Conservation (phyloP, 2,113 vertebrate species). For the Acrocephalus kingi region DNA sequence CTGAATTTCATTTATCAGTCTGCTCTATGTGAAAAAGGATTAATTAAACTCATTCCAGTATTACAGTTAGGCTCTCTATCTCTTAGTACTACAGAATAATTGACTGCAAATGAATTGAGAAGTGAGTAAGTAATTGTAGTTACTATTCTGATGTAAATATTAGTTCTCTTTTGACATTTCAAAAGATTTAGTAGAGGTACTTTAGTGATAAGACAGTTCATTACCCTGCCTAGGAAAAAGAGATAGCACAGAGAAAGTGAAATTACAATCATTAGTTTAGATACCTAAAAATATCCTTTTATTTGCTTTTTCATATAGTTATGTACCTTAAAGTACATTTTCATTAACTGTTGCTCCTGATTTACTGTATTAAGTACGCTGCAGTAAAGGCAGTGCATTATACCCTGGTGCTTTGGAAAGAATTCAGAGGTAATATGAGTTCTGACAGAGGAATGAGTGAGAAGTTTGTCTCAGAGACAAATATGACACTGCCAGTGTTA, state of each 20-base stretch:
- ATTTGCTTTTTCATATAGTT: background rate
- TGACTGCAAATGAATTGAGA: conserved; percentile 70
- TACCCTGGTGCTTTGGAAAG: background rate
- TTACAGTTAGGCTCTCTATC: conserved; percentile 63
- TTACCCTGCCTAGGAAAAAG: conserved; percentile 37
- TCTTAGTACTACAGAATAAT: conserved; percentile 64
- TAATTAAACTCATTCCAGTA: conserved; percentile 78
- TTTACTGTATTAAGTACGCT: background rate
- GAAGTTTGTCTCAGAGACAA: background rate
- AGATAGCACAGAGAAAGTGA: conserved; percentile 41
- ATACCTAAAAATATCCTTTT: conserved; percentile 37
- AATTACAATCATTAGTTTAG: conserved; percentile 69
- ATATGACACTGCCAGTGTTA: background rate
- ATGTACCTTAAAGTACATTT: conserved; percentile 20
- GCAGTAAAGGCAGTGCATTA: background rate
- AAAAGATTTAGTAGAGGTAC: conserved; percentile 47
- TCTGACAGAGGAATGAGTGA: background rate
- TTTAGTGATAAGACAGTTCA: conserved; percentile 48
- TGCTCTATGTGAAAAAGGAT: conserved; percentile 76
- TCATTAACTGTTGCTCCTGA: conserved; percentile 28
- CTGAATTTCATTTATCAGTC: conserved; percentile 79
- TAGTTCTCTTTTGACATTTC: conserved; percentile 71
- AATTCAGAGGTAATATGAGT: background rate
- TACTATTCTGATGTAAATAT: conserved; percentile 84
- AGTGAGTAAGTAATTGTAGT: conserved; percentile 69